Base-by-base conservation (phyloP, 2,888 invertebrate genomes). In the Drosophila infuscata region DNA sequence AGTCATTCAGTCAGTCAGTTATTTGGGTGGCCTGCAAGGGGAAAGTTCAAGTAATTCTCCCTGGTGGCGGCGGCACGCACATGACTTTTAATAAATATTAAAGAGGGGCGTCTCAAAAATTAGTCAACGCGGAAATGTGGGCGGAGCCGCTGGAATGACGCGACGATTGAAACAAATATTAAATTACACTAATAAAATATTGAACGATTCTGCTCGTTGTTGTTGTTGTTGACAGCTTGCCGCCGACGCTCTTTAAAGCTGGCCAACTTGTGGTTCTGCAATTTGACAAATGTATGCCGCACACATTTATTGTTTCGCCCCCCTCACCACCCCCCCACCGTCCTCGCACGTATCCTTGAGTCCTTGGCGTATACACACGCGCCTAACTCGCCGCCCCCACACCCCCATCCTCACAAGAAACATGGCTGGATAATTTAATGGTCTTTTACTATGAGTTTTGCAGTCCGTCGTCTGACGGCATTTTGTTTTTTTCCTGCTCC, bases 81-180 rank as follows among this genome's bases (percentile, higher is more conserved):
- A 79, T 76, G 84, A 88, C 88, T 84, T 84, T 85, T 89, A 89
- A 85, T 85, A 85, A 85, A 85, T 85, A 89, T 85, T 88, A 88
- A 88, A 89, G 78, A 88, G 82, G 66, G 77, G 61, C 67, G 68
- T 71, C 78, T 71, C 56, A 72, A 68, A 72, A 69, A 70, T 70
- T 70, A 74, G 70, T 70, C 57, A 63, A 74, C 61, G 63, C 65
- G 41, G 29, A n/a, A 30, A 51, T 11, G 51, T 6, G 51, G 30
- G 29, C 20, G 6, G 15, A 20, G 15, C 33, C 52, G 36, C n/a
- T 53, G 52, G n/a, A 35, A 20, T 17, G 41, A 33, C n/a, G 36
- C 29, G 9, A 7, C 49, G 17, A 59, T 46, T 46, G 70, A 62
- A 57, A 58, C 54, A 77, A 82, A 85, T 87, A 85, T 89, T 69